Conservation (phyloP, 2,113 vertebrate genomes). For the Spea multiplicata region DNA sequence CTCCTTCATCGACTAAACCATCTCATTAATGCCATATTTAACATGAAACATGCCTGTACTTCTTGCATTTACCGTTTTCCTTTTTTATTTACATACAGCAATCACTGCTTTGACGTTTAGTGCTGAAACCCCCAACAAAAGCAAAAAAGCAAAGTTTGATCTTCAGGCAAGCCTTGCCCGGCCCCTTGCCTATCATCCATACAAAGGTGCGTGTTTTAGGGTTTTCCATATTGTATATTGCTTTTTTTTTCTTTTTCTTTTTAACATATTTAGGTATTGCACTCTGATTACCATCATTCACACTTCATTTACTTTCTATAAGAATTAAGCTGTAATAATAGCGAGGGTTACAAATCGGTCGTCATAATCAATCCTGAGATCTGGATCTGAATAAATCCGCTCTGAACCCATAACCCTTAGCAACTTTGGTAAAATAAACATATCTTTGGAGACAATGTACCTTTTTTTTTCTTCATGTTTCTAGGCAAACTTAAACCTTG, state of each 20-base stretch:
- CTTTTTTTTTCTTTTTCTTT: too few species aligned
- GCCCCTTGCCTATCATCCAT: conserved; percentile 85
- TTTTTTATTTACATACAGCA: conserved; percentile 58
- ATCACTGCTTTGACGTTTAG: conserved; percentile 72
- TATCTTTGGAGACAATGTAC: too few species aligned
- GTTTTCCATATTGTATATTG: too few species aligned
- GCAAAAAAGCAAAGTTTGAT: conserved; percentile 81
- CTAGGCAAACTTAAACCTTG: conserved; percentile 88
- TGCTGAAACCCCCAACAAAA: conserved; percentile 65
- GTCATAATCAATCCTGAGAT: too few species aligned
- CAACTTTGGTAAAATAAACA: too few species aligned
- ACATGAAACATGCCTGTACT: neutral
- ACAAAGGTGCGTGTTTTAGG: conserved; percentile 70
- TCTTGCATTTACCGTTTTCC: neutral
- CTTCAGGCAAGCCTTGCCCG: conserved; percentile 89
- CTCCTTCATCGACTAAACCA: neutral
- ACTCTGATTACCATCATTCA: too few species aligned
- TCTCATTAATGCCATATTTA: neutral
- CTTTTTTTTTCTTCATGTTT: conserved; percentile 2
- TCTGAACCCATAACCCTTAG: too few species aligned
- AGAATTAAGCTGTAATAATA: too few species aligned
- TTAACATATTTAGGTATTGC: too few species aligned
- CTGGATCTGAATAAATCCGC: too few species aligned
- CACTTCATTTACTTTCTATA: too few species aligned
- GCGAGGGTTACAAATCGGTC: too few species aligned